Base-by-base conservation (phyloP, 2,888 invertebrate species). In the Neocrepidodera transversa region DNA sequence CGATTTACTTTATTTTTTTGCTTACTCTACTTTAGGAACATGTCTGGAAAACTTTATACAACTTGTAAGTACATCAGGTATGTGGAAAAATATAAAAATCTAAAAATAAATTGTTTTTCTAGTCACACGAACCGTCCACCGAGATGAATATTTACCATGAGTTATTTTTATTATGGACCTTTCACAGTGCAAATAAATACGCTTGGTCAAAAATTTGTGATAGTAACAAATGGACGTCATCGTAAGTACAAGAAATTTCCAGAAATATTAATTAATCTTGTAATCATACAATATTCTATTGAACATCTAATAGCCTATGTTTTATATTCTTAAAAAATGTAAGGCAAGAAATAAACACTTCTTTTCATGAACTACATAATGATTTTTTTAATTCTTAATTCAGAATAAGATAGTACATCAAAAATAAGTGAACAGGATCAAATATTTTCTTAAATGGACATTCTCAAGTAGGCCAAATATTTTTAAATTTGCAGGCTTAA, bases 1-100 rank as follows among this genome's bases (percentile, higher is more conserved):
- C 43, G 91, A 92, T 74, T 80, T 92, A 53, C 83, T 92, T 79
- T 83, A 87, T 72, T 92, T 91, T 76, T 83, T 92, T 66, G 85
- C 92, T 32, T 83, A 84, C 58, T 89, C 91, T 14, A 92, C 92
- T 3, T 84, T 88, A 73, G 92, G 92, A 56, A 84, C 85, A 57
- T 89, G 86, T 75, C 82, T 90, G 74, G 82, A 85, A 50, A 81
- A 79, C 49, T 81, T 83, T 68, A 84, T 86, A 40, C 76, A 82
- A 67, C 65, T 76, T 63, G 82, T 83, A 79, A 74, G 78, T 79
- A 62, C 40, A 42, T 14, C 11, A 17, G 10, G 6, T 8, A 8
- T 20, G n/a, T n/a, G n/a, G n/a, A 1, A 13, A 32, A 36, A 50
- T n/a, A n/a, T n/a, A 11, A 47, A 28, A n/a, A 16, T 32, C 6